These are phyloP conservation scores for Leptinotarsa undecemlineata DNA, from an alignment of 1,140 invertebrate genomes.

Conservation along the genomic window DNA sequence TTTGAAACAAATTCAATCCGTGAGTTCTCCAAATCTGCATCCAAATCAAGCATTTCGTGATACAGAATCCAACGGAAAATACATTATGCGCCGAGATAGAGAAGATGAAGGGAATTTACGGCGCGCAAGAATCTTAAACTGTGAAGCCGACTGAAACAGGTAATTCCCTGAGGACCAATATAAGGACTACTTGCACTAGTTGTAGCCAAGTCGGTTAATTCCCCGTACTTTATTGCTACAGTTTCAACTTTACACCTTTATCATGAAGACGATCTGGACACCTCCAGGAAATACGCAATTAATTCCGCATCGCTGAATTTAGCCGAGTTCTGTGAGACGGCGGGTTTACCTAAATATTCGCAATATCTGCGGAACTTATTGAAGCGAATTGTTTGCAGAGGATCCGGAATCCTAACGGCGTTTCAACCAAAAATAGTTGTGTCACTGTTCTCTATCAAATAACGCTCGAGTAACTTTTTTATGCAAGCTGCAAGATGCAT, in stretches of 20 bases:
- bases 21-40: no score
- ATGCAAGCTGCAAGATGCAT: no score
- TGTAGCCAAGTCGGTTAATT: slow-evolving; percentile 5
- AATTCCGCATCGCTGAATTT: not conserved
- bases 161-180: slow-evolving; percentile 2
- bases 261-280: slow-evolving; percentile 16
- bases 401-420: no score
- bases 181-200: slow-evolving; percentile 3
- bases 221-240: slow-evolving; percentile 6
- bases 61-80: not conserved
- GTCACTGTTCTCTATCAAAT: no score
- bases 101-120: not conserved
- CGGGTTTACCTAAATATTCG: not conserved
- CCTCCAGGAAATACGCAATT: not conserved
- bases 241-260: slow-evolving; percentile 18
- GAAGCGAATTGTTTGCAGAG: no score
- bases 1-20: no score
- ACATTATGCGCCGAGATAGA: not conserved
- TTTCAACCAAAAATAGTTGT: no score
- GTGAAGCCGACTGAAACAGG: not conserved
- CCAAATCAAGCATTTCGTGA: no score
- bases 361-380: not conserved
- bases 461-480: no score
- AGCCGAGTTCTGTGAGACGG: not conserved
- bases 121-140: not conserved